Conservation (phyloP, 2,888 invertebrate genomes). For the Carpatolechia fugitivella region DNA sequence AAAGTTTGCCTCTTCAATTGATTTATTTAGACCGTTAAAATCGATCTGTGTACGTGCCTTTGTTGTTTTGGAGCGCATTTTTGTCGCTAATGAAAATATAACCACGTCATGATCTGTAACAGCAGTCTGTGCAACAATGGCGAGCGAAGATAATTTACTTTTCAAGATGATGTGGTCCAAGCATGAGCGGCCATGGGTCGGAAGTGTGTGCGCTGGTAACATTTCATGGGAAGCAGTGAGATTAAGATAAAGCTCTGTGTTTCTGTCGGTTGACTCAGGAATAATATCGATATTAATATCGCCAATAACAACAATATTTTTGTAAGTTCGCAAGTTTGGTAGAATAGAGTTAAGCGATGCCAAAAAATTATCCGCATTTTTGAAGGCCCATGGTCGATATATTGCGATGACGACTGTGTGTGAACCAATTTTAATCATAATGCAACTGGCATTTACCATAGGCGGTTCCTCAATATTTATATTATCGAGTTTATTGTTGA, state of each 20-base stretch:
- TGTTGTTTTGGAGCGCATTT: neutral
- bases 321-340: constrained; percentile 1
- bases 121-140: neutral
- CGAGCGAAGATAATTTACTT: neutral
- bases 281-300: constrained; percentile 23
- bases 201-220: constrained; percentile 7
- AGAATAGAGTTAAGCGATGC: constrained; percentile 19
- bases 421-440: constrained; percentile 10
- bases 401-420: constrained; percentile 18
- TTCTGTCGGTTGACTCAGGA: constrained; percentile 2
- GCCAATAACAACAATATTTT: constrained; percentile 20
- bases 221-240: constrained; percentile 19
- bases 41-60: neutral
- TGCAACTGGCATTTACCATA: constrained; percentile 16
- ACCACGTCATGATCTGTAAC: neutral
- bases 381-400: constrained; percentile 23
- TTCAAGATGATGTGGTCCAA: constrained; percentile 20
- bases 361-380: constrained; percentile 17
- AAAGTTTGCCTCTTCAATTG: neutral
- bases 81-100: neutral
- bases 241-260: constrained; percentile 14
- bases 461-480: constrained; percentile 7
- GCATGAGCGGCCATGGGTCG: constrained; percentile 15
- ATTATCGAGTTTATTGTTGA: constrained; percentile 7
- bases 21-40: neutral